Evolutionary conservation across 2,888 invertebrate species (phyloP).

Genomic region (Sphaerophoria rueppellii): DNA sequence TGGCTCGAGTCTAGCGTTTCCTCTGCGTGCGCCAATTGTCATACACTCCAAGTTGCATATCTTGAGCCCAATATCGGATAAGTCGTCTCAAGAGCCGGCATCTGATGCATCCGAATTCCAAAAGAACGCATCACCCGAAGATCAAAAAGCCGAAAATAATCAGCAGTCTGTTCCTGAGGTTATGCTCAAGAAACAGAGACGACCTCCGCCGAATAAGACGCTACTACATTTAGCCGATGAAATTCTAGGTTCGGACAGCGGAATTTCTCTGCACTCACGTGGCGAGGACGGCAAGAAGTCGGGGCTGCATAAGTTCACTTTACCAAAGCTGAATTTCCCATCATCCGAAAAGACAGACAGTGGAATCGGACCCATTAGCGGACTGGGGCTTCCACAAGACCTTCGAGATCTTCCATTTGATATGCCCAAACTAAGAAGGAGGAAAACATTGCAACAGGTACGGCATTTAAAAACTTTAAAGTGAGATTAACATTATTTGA

Average conservation of each 20-base stretch:
- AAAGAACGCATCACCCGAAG: conserved; percentile 88
- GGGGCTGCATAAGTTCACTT: conserved; percentile 84
- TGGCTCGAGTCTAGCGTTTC: conserved; percentile 84
- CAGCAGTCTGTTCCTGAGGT: conserved; percentile 71
- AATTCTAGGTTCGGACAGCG: conserved; percentile 93
- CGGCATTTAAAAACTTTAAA: background rate
- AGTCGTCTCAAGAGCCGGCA: conserved; percentile 93
- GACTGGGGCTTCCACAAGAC: conserved; percentile 85
- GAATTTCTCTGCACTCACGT: conserved; percentile 92
- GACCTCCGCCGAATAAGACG: conserved; percentile 90
- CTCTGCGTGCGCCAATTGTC: conserved; percentile 86
- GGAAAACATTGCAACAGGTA: conserved; percentile 86
- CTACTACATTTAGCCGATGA: conserved; percentile 84
- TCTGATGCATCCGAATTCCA: conserved; percentile 92
- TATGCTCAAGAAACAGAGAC: conserved; percentile 80
- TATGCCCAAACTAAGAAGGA: conserved; percentile 92
- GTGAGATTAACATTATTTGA: background rate
- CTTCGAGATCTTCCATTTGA: conserved; percentile 92
- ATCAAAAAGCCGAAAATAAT: conserved; percentile 72
- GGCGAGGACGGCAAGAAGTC: conserved; percentile 87
- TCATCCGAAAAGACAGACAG: conserved; percentile 81
- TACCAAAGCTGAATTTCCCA: conserved; percentile 83
- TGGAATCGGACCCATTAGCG: conserved; percentile 77
- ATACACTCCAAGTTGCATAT: conserved; percentile 92
- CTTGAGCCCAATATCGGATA: conserved; percentile 94